Evolutionary conservation across 1,140 invertebrate genomes (phyloP).

Genomic region (Agrilus planipennis): DNA sequence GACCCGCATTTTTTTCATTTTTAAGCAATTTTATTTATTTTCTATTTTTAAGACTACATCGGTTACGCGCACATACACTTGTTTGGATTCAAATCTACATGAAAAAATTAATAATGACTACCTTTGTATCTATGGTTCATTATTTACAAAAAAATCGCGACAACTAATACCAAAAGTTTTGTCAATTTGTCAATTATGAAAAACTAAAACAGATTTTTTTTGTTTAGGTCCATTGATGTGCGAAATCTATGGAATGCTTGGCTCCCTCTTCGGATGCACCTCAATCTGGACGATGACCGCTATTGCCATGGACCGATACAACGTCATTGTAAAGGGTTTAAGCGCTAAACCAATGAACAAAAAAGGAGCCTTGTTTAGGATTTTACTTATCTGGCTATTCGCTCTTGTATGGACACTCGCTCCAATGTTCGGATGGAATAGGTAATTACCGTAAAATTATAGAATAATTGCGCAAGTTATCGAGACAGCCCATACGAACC

Average conservation of each 20-base stretch:
- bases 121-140: too few relatives aligned
- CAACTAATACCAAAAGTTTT: too few relatives aligned
- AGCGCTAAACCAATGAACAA: conserved; percentile 58
- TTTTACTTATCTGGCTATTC: conserved; percentile 57
- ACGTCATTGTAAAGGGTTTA: conserved; percentile 68
- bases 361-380: conserved; percentile 52
- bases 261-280: conserved; percentile 65
- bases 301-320: conserved; percentile 73
- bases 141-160: too few relatives aligned
- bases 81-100: too few relatives aligned
- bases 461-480: too few relatives aligned
- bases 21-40: too few relatives aligned
- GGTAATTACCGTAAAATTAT: conserved; percentile 48
- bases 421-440: conserved; percentile 69
- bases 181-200: not conserved
- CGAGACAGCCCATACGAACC: too few relatives aligned
- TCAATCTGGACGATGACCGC: conserved; percentile 77
- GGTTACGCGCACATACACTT: too few relatives aligned
- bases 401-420: conserved; percentile 54
- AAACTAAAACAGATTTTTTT: not conserved
- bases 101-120: too few relatives aligned
- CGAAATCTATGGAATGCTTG: conserved; percentile 63
- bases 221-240: conserved; percentile 56
- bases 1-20: too few relatives aligned
- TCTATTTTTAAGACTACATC: too few relatives aligned